Evolutionary conservation across 2,888 invertebrate species (phyloP), one percentile per base, ranked within the genome.

Genomic region (Hydraecia micacea): DNA sequence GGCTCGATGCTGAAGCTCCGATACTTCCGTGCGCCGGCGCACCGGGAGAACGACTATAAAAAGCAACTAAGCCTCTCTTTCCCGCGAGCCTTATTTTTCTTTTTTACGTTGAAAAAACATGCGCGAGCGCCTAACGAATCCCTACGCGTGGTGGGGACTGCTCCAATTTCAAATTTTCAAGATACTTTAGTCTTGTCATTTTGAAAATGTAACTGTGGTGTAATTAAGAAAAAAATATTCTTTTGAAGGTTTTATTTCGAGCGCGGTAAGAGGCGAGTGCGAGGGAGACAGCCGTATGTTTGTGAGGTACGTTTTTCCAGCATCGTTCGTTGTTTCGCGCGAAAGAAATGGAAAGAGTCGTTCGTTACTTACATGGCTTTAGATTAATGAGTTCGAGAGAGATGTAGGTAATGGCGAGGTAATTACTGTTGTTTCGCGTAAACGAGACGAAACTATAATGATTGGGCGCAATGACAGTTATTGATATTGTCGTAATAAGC

Each of bases 21-120:
- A 96, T 95, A 96, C 96, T 94, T 95, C 96, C 96, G 95, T 92
- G 95, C 96, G 95, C 95, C 90, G 92, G 96, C 96, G 96, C 96
- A 95, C 94, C 96, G 94, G 94, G 93, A 93, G 94, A 93, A 88
- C 95, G 95, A 97, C 97, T 97, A 96, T 96, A 96, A 96, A 95
- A 96, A 96, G 93, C 95, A 94, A 95, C 93, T 89, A 93, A 95
- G 92, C 95, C 96, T 96, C 96, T 96, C 96, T 96, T 96, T 97
- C 96, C 93, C 94, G 92, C 96, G 91, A 93, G 93, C 91, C 93
- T 95, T 95, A 93, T 94, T 95, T 79, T 96, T 94, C 89, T 94
- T 96, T 96, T 96, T 94, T 91, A 92, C 86, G 86, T 85, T 86
- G 81, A 87, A 93, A 93, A 93, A 93, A 93, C 93, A 92, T 91